phyloP scores from a whole-genome alignment of 2,888 invertebrate species.

The Gastrophysa polygoni region DNA sequence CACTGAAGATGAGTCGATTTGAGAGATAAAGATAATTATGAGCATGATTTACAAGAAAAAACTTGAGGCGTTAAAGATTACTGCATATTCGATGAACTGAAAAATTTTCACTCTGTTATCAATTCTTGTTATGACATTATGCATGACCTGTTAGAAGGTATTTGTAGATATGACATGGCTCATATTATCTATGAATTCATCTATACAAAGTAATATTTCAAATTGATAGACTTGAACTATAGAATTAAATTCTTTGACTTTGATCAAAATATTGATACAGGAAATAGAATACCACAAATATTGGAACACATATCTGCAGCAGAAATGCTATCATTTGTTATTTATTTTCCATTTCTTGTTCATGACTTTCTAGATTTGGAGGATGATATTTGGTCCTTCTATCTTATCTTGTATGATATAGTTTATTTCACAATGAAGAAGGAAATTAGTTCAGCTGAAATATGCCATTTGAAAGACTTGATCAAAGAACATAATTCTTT shows the following conservation, averaged over 20 bases:
- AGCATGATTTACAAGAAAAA: too few species aligned
- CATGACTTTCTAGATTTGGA: neutral
- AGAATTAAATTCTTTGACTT: neutral
- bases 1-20: too few species aligned
- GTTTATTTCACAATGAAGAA: neutral
- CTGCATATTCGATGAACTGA: too few species aligned
- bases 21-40: too few species aligned
- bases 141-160: too few species aligned
- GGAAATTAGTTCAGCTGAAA: too few species aligned
- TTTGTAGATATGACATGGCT: too few species aligned
- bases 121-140: too few species aligned
- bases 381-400: neutral
- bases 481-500: neutral
- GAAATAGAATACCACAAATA: neutral
- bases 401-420: neutral
- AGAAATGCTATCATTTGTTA: too few species aligned
- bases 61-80: too few species aligned
- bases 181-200: too few species aligned
- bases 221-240: neutral
- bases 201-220: neutral
- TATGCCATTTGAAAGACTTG: neutral
- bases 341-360: conserved; percentile 1
- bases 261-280: neutral
- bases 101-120: too few species aligned
- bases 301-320: neutral